Percentiles rank a stretch among this genome's conserved stretches.
Evolutionary conservation across 2,113 vertebrate genomes (phyloP).

Genomic region (Seriola quinqueradiata): DNA sequence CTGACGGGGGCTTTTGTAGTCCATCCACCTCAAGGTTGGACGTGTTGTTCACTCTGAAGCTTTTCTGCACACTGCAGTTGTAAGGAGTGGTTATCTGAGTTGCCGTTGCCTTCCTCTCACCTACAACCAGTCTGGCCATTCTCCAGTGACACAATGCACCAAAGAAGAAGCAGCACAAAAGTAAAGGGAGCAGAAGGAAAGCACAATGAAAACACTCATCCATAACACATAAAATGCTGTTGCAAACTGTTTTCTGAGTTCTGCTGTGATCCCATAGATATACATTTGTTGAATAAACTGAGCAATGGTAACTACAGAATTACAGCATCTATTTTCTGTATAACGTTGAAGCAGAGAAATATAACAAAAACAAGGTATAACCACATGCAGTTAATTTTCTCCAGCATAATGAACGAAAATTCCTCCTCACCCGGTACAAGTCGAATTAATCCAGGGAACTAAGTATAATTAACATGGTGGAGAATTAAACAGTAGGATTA

Average conservation of each 20-base stretch:
- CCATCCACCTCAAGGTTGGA: too few relatives aligned
- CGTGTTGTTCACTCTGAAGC: too few relatives aligned
- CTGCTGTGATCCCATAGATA: too few relatives aligned
- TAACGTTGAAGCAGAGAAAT: neutral
- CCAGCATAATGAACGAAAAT: neutral
- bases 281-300: too few relatives aligned
- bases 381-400: neutral
- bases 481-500: constrained; percentile 21
- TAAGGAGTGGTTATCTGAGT: too few relatives aligned
- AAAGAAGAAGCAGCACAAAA: neutral
- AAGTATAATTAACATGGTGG: constrained; percentile 26
- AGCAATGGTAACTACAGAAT: neutral
- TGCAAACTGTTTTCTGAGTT: neutral
- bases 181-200: neutral
- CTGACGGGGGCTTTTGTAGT: too few relatives aligned
- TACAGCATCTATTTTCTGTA: neutral
- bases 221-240: neutral
- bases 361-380: constrained; percentile 6
- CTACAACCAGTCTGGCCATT: too few relatives aligned
- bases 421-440: neutral
- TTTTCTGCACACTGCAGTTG: too few relatives aligned
- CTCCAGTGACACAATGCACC: neutral
- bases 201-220: neutral
- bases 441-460: constrained; percentile 11
- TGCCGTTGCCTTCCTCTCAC: too few relatives aligned